Conservation (phyloP, 2,888 invertebrate species). For the Dendrolimus houi region DNA sequence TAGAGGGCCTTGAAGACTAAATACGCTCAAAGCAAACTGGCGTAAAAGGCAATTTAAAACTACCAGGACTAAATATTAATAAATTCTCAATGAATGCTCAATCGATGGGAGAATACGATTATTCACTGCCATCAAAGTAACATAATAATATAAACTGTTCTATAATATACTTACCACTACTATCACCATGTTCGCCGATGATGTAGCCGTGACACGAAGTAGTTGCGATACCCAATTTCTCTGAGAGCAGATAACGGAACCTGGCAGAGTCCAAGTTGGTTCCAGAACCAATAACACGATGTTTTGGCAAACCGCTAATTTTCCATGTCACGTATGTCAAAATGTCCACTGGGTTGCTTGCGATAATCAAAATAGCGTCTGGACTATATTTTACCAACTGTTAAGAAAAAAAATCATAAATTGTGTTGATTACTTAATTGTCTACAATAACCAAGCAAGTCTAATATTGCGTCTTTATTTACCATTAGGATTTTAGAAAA, state of each 20-base stretch:
- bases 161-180: constrained; percentile 77
- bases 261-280: constrained; percentile 95
- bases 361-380: constrained; percentile 88
- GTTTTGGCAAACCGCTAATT: constrained; percentile 90
- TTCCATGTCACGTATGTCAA: constrained; percentile 97
- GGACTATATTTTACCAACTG: constrained; percentile 89
- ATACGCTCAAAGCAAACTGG: too few species aligned
- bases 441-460: too few species aligned
- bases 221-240: constrained; percentile 87
- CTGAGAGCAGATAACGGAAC: constrained; percentile 91
- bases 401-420: constrained; percentile 1
- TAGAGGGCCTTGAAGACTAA: too few species aligned
- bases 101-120: too few species aligned
- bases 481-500: too few species aligned
- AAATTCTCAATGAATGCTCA: too few species aligned
- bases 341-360: constrained; percentile 95
- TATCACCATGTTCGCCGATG: constrained; percentile 96
- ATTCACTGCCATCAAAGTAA: too few species aligned
- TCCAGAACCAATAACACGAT: constrained; percentile 93
- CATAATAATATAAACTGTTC: too few species aligned
- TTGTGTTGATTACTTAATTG: too few species aligned
- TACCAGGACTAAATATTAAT: too few species aligned
- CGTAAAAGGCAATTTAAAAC: too few species aligned
- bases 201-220: constrained; percentile 94
- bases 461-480: too few species aligned